Conservation (phyloP, 2,113 vertebrate species). For the Gnathonemus echidnorhynchus region DNA sequence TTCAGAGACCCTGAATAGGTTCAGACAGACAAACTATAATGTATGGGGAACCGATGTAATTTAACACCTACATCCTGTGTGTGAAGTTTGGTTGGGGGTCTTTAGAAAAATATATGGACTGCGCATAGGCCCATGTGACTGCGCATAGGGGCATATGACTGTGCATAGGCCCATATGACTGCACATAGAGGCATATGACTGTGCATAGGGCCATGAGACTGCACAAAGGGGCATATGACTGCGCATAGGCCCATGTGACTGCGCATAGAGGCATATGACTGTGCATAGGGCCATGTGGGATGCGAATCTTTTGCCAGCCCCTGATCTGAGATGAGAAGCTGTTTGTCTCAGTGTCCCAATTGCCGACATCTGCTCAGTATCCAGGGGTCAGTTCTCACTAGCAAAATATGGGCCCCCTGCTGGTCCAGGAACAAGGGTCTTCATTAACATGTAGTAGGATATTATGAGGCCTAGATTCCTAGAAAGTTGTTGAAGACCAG, state of each 20-base stretch:
- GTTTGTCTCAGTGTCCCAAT: neutral
- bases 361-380: neutral
- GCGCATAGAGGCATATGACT: neutral
- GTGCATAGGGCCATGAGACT: neutral
- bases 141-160: neutral
- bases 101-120: neutral
- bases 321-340: neutral
- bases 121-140: neutral
- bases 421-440: slow-evolving; percentile 5
- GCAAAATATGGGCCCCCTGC: neutral
- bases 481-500: neutral
- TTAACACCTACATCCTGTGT: neutral
- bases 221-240: neutral
- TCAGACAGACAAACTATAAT: neutral
- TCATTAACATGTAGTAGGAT: slow-evolving; percentile 17
- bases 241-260: neutral
- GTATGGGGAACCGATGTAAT: neutral
- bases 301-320: neutral
- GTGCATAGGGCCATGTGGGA: neutral
- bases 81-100: neutral
- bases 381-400: neutral
- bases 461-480: slow-evolving; percentile 15
- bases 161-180: no score
- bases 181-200: neutral
- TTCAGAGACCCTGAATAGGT: neutral